These are phyloP conservation scores for Xanthorhoe spadicearia DNA, from an alignment of 2,888 invertebrate species.

Conservation along the genomic window DNA sequence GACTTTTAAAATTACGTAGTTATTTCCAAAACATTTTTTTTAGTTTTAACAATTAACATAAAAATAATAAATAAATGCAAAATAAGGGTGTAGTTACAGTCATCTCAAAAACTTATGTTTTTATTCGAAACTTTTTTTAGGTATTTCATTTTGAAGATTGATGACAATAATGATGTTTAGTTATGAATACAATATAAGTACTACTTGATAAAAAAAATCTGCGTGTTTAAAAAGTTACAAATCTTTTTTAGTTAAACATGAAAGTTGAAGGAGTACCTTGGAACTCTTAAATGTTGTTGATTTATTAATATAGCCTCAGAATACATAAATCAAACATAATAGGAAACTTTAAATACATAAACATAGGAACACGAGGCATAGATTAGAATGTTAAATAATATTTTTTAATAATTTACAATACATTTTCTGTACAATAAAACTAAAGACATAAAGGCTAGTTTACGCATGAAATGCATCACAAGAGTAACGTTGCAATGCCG, in stretches of 20 bases:
- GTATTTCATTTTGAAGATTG: no score
- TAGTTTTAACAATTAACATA: no score
- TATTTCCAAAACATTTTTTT: neutral
- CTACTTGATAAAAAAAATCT: no score
- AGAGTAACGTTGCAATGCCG: slow-evolving; percentile 5
- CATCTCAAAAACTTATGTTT: no score
- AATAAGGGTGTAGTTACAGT: no score
- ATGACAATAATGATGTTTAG: neutral
- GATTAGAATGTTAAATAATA: slow-evolving; percentile 34
- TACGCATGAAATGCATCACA: slow-evolving; percentile 9
- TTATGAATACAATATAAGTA: no score
- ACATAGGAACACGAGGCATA: slow-evolving; percentile 43
- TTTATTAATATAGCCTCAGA: slow-evolving; percentile 23
- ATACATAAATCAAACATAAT: slow-evolving; percentile 17
- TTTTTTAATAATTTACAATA: slow-evolving; percentile 36
- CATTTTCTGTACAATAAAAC: slow-evolving; percentile 18
- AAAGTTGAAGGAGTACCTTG: slow-evolving; percentile 28
- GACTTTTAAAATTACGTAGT: neutral
- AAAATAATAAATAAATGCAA: no score
- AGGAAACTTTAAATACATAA: slow-evolving; percentile 10
- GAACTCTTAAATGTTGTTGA: slow-evolving; percentile 29
- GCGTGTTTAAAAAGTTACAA: no score
- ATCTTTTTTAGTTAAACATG: neutral
- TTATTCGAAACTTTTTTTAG: neutral
- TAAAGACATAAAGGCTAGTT: slow-evolving; percentile 16